A percentile compares a stretch with the other conserved stretches of the same genome.
Conservation (phyloP, 2,113 vertebrate species). For the Corythornis cristatus region DNA sequence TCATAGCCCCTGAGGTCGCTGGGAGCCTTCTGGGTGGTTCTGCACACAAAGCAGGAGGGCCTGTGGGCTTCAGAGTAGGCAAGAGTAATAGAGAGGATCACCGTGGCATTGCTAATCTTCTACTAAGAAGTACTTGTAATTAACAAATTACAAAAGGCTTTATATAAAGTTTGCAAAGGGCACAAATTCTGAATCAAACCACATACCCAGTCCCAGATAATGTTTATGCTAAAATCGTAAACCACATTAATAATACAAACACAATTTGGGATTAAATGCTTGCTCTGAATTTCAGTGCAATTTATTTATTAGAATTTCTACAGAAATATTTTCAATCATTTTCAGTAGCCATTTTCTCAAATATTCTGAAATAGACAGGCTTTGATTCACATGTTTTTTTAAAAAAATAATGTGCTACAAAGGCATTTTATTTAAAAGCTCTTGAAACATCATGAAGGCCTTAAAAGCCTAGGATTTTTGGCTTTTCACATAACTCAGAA, state of each 20-base stretch:
- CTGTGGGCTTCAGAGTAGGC: neutral
- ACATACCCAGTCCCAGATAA: neutral
- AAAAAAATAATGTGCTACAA: neutral
- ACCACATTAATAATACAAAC: neutral
- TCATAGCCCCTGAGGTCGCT: too few species aligned
- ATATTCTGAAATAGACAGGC: neutral
- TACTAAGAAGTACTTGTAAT: neutral
- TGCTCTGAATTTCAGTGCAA: neutral
- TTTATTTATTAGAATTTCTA: neutral
- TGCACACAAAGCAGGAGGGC: accelerated
- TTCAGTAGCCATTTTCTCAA: neutral
- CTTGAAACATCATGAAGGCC: neutral
- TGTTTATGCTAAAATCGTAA: neutral
- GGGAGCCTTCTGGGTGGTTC: neutral
- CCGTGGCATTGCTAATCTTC: neutral
- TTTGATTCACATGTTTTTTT: neutral
- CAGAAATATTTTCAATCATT: neutral
- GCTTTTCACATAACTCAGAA: neutral
- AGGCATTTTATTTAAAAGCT: neutral
- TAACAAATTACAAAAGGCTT: neutral
- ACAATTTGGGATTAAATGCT: neutral
- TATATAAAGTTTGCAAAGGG: neutral
- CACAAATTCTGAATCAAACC: neutral
- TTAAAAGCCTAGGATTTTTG: neutral
- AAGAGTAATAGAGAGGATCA: neutral